Evolutionary conservation across 2,888 invertebrate species (phyloP).

Genomic region (Drosophila kambysellisi): DNA sequence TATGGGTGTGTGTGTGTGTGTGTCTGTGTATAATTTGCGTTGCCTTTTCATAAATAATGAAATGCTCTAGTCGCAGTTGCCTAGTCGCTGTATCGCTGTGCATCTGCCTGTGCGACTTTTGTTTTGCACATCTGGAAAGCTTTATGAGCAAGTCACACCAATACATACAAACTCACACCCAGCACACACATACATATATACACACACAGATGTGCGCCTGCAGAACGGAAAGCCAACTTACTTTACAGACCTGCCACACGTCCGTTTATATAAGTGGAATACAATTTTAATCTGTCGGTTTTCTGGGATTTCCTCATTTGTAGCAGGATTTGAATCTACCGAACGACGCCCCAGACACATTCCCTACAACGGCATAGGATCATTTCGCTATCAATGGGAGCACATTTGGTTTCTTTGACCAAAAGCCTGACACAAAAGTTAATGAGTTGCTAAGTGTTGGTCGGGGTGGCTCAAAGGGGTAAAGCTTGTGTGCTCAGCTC

Average conservation of each 20-base stretch:
- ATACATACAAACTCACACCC: conserved; percentile 7
- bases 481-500: not conserved
- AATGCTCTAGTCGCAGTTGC: conserved; percentile 42
- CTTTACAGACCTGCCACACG: conserved; percentile 61
- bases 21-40: conserved; percentile 67
- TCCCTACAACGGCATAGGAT: not conserved
- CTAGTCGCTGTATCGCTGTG: conserved; percentile 36
- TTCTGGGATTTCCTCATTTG: conserved; percentile 75
- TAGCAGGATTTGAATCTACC: conserved; percentile 66
- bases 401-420: conserved; percentile 41
- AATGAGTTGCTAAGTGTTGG: conserved; percentile 67
- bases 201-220: not conserved
- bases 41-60: conserved; percentile 72
- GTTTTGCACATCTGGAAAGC: conserved; percentile 51
- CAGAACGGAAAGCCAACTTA: conserved; percentile 47
- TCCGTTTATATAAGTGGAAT: conserved; percentile 64
- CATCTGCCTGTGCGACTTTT: conserved; percentile 50
- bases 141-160: conserved; percentile 42
- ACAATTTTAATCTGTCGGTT: conserved; percentile 75
- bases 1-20: conserved; percentile 1
- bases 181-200: not conserved
- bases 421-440: conserved; percentile 40
- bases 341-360: too few relatives aligned
- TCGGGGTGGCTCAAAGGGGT: not conserved
- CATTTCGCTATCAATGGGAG: conserved; percentile 53